These are phyloP conservation scores for Cossypha dichroa DNA, from an alignment of 2,797 vertebrate species.

Conservation along the genomic window DNA sequence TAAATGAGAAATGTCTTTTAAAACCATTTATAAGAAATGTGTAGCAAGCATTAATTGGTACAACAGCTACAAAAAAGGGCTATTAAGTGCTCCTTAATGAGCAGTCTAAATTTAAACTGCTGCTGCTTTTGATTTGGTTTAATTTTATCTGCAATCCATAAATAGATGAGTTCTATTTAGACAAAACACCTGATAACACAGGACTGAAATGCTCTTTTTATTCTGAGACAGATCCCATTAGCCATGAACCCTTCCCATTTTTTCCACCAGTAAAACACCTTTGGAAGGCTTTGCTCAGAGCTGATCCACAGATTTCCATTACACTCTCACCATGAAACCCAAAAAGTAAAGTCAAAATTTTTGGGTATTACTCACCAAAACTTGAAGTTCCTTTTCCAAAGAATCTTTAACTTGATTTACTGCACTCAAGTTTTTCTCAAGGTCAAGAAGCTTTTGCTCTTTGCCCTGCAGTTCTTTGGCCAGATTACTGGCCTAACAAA, in stretches of 20 bases:
- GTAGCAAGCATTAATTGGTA: background rate
- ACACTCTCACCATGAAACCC: background rate
- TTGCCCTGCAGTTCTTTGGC: slow-evolving; percentile 82
- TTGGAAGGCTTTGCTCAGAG: background rate
- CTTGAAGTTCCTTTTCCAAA: slow-evolving; percentile 84
- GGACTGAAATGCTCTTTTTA: background rate
- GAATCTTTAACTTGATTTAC: slow-evolving; percentile 83
- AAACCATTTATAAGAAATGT: background rate
- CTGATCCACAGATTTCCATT: background rate
- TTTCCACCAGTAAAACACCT: background rate
- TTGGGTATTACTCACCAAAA: slow-evolving; percentile 83
- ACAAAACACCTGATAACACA: background rate
- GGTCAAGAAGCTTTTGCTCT: slow-evolving; percentile 81
- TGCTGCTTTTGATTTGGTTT: background rate
- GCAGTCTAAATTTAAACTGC: background rate
- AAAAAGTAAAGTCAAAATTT: slow-evolving; percentile 9
- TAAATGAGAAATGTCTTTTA: background rate
- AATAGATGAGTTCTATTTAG: background rate
- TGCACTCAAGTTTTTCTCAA: slow-evolving; percentile 82
- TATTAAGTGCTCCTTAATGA: background rate
- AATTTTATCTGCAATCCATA: background rate
- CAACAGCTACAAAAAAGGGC: background rate
- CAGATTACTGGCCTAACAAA: slow-evolving; percentile 83
- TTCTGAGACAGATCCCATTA: background rate
- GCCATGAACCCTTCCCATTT: background rate